phyloP scores from a whole-genome alignment of 2,888 invertebrate genomes.

The Pemphredon lugubris region DNA sequence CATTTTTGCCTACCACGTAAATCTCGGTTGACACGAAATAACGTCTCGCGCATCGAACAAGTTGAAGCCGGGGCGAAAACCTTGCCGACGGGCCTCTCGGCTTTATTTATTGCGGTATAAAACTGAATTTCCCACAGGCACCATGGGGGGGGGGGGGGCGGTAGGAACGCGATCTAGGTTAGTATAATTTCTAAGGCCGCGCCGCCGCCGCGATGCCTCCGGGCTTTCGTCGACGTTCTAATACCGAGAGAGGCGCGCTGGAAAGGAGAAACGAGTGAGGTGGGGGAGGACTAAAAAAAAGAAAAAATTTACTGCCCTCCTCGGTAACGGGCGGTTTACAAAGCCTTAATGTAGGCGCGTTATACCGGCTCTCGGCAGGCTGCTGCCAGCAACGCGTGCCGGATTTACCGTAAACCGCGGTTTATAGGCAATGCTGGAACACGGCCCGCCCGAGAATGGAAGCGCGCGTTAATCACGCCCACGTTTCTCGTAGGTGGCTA shows the following conservation, averaged over 20 bases:
- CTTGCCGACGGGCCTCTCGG: no score
- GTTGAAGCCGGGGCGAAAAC: no score
- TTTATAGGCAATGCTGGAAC: conserved; percentile 61
- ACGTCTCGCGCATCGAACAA: no score
- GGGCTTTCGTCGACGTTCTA: conserved; percentile 19
- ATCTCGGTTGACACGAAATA: no score
- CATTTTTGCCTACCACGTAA: no score
- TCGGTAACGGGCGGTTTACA: conserved; percentile 38
- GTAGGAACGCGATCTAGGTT: conserved; percentile 61
- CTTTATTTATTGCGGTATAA: conserved; percentile 61
- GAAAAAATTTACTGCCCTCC: conserved; percentile 45
- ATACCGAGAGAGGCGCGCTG: conserved; percentile 10
- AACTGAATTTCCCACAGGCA: conserved; percentile 55
- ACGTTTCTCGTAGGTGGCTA: conserved; percentile 39
- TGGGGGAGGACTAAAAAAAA: no score
- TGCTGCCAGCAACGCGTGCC: conserved; percentile 56
- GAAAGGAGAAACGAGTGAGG: conserved; percentile 10
- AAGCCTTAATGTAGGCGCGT: conserved; percentile 52
- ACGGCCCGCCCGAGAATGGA: conserved; percentile 53
- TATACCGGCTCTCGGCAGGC: conserved; percentile 46
- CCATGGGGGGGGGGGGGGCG: conserved; percentile 31
- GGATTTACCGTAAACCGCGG: conserved; percentile 63
- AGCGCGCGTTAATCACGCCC: conserved; percentile 51
- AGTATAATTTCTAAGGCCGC: conserved; percentile 58
- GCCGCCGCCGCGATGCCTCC: not conserved